Evolutionary conservation across 2,797 vertebrate species (phyloP), one percentile per base, ranked within the genome.

Genomic region (Pseudochirops cupreus): DNA sequence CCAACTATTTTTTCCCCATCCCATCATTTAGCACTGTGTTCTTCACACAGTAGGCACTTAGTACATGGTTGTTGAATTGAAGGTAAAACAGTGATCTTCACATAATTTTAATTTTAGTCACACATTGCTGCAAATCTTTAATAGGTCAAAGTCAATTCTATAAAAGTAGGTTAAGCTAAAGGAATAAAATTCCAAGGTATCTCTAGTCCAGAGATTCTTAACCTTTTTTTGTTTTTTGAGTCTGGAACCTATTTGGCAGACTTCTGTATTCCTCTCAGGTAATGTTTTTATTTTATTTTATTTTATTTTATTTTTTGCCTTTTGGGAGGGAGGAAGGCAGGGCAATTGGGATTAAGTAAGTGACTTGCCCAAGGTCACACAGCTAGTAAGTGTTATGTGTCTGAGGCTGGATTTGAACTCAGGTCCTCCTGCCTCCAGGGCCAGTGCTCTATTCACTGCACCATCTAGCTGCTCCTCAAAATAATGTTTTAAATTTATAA

Each of bases 41-140:
- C 74, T 46, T 0, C 4, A 55, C 18, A 11, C 46, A 91, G 67
- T 95, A 97, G 90, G 26, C 46, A 91, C 94, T 94, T 92, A 95
- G 91, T 94, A 89, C 96, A 96, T 93, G 95, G 62, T 93, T 96
- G 53, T 92, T 94, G 92, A 92, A 95, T 62, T 62, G 94, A 96
- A 91, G 89, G 91, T 53, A 58, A 54, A 92, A 87, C 0, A 12
- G 33, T 87, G 52, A 91, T 93, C 55, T 4, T 92, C 5, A 12
- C 56, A 14, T 91, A 54, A 55, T 94, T 95, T 93, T 96, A 92
- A 96, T 96, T 94, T 89, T 93, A 95, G 5, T 56, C 93, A 92
- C 9, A 50, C 56, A 53, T 24, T 82, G n/a, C n/a, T 82, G 39
- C 74, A 26, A 82, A 21, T 46, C 39, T 82, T 82, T 82, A 46